Evolutionary conservation across 2,113 vertebrate genomes (phyloP).

Genomic region (Chloropsis hardwickii): DNA sequence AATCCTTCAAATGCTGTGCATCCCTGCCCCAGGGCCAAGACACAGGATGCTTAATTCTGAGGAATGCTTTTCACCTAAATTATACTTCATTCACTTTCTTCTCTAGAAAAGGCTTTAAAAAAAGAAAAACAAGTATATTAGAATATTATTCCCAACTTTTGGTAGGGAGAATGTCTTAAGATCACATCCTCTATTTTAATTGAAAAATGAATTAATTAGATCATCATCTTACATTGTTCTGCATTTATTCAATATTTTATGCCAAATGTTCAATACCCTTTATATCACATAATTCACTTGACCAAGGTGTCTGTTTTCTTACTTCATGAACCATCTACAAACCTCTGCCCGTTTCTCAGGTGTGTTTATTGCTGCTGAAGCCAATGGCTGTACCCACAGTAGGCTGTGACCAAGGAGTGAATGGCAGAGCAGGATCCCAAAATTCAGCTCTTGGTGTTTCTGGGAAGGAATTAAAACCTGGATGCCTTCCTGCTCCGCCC

Average conservation of each 20-base stretch:
- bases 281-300: background rate
- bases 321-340: background rate
- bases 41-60: background rate
- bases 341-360: background rate
- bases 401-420: background rate
- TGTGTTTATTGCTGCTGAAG: background rate
- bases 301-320: background rate
- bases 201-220: background rate
- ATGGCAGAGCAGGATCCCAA: accelerated
- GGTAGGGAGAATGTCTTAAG: background rate
- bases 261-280: background rate
- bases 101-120: background rate
- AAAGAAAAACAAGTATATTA: background rate
- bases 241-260: background rate
- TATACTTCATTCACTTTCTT: background rate
- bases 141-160: background rate
- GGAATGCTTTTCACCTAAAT: background rate
- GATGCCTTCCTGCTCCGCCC: background rate
- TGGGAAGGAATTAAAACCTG: background rate
- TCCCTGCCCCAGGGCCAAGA: background rate
- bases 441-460: background rate
- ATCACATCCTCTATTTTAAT: background rate
- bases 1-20: background rate
- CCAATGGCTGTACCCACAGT: background rate
- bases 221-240: background rate